A percentile compares a stretch with the other conserved stretches of the same genome.
Evolutionary conservation across 2,888 invertebrate genomes (phyloP).

Genomic region (Trichogramma dendrolimi): DNA sequence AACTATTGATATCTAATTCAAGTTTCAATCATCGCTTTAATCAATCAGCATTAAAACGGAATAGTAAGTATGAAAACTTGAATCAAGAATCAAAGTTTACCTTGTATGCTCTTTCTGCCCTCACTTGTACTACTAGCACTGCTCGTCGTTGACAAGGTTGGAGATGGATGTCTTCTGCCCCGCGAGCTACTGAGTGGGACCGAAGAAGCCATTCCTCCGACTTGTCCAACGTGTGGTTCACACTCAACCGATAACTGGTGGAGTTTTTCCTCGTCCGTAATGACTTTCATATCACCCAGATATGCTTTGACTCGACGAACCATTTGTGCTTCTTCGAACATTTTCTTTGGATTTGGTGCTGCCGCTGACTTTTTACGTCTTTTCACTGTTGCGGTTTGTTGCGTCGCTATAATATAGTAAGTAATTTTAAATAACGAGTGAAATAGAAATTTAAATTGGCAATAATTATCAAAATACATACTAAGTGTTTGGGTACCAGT

Average conservation of each 20-base stretch:
- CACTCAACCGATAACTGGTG: conserved; percentile 87
- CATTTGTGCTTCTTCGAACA: conserved; percentile 99
- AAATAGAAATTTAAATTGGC: not conserved
- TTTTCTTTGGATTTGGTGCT: conserved; percentile 92
- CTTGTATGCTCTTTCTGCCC: conserved; percentile 56
- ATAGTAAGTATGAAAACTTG: not conserved
- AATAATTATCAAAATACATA: not conserved
- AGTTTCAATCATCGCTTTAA: not conserved
- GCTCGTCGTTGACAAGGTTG: conserved; percentile 87
- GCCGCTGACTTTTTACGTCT: conserved; percentile 84
- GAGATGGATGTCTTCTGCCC: conserved; percentile 83
- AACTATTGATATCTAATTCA: not conserved
- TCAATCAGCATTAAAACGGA: not conserved
- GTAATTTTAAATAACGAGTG: conserved; percentile 16
- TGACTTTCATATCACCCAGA: conserved; percentile 84
- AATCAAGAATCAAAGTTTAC: conserved; percentile 27
- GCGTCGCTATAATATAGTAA: conserved; percentile 41
- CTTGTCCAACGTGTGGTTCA: conserved; percentile 60
- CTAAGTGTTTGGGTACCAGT: conserved; percentile 57
- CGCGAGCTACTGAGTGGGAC: conserved; percentile 62
- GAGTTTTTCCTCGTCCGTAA: conserved; percentile 85
- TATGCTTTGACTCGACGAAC: conserved; percentile 95
- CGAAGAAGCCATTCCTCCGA: conserved; percentile 52
- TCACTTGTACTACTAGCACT: conserved; percentile 86
- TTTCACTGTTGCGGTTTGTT: conserved; percentile 75